Evolutionary conservation across 1,140 invertebrate genomes (phyloP).

Genomic region (Macrosteles quadrilineatus): DNA sequence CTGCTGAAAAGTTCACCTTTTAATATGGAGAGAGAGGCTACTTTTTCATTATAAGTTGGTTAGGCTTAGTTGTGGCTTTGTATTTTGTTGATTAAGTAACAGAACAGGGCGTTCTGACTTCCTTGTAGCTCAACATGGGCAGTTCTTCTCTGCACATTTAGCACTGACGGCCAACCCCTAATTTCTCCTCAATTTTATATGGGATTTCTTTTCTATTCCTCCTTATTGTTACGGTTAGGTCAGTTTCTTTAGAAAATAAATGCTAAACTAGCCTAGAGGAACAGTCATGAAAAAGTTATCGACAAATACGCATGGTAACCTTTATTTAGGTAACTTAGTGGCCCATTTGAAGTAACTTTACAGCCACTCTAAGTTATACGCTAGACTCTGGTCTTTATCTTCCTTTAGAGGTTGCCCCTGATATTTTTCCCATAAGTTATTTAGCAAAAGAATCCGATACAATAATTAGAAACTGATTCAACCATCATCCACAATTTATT

Average conservation of each 20-base stretch:
- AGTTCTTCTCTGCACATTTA: background rate
- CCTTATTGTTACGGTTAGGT: background rate
- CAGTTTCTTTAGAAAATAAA: background rate
- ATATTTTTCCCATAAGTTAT: background rate
- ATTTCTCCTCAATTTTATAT: background rate
- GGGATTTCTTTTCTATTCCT: constrained; percentile 5
- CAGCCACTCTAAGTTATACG: background rate
- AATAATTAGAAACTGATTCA: background rate
- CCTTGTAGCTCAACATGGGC: background rate
- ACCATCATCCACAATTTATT: background rate
- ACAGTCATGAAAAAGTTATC: background rate
- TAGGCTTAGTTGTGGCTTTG: too few relatives aligned
- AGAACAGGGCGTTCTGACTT: too few relatives aligned
- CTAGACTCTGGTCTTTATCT: background rate
- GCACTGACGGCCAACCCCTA: background rate
- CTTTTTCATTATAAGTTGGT: too few relatives aligned
- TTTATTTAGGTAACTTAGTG: constrained; percentile 5
- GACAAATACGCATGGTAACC: background rate
- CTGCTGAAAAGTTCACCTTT: too few relatives aligned
- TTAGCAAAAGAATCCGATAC: background rate
- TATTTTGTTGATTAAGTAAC: too few relatives aligned
- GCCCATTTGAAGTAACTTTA: background rate
- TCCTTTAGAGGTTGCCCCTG: background rate
- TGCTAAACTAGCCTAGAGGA: too few relatives aligned
- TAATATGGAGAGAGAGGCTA: too few relatives aligned